phyloP scores from a whole-genome alignment of 2,113 vertebrate species.

The Tylochromis polylepis region DNA sequence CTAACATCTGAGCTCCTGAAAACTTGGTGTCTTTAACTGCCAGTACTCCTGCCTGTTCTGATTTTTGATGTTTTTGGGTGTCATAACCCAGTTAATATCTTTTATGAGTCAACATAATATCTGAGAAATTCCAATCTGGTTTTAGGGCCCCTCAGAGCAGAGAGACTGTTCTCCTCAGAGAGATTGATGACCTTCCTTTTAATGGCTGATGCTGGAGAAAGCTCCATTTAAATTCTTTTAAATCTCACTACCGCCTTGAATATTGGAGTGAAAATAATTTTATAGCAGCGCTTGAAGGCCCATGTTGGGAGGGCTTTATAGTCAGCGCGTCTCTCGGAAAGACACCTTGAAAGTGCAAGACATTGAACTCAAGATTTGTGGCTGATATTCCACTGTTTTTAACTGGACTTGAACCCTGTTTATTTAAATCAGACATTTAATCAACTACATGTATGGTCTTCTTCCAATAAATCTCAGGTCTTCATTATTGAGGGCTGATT shows the following conservation, averaged over 20 bases:
- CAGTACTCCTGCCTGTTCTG: background rate
- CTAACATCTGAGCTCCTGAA: background rate
- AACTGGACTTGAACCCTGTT: background rate
- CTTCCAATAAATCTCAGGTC: background rate
- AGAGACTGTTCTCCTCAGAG: background rate
- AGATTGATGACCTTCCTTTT: conserved; percentile 7
- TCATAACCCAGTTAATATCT: conserved; percentile 12
- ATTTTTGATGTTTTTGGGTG: background rate
- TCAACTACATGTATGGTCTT: background rate
- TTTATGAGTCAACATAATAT: conserved; percentile 24
- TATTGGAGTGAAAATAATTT: background rate
- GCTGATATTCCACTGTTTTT: background rate
- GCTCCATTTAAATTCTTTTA: background rate
- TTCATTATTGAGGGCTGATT: background rate
- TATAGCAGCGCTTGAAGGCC: background rate
- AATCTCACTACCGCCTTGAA: conserved; percentile 10
- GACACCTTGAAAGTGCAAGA: conserved; percentile 5
- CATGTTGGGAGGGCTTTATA: background rate
- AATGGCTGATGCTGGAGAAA: background rate
- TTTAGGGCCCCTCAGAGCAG: background rate
- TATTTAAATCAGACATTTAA: background rate
- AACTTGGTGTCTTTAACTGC: background rate
- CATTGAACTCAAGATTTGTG: background rate
- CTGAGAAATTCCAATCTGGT: background rate
- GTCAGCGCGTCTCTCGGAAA: background rate